These are phyloP conservation scores for Prunella himalayana DNA, from an alignment of 2,113 vertebrate genomes.

Conservation along the genomic window DNA sequence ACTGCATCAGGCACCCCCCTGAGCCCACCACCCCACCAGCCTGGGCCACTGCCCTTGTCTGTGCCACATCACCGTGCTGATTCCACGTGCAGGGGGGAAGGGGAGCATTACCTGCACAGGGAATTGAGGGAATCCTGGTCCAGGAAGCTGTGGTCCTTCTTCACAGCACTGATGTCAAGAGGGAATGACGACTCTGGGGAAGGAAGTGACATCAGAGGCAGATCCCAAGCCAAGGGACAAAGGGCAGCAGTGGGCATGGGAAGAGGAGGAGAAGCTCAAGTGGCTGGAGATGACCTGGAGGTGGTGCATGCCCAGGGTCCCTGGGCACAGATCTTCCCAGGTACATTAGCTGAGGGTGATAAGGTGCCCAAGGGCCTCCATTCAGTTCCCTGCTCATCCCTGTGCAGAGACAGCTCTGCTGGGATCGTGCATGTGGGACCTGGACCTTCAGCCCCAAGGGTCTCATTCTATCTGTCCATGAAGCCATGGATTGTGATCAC, in stretches of 20 bases:
- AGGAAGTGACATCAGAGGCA: not conserved
- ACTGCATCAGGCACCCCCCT: not conserved
- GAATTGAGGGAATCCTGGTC: constrained; percentile 83
- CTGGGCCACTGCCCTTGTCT: not conserved
- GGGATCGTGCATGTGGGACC: not conserved
- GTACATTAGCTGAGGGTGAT: fast-evolving
- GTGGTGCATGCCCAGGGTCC: too few relatives aligned
- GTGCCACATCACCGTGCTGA: fast-evolving
- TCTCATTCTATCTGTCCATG: not conserved
- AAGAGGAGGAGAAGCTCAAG: not conserved
- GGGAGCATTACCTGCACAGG: constrained; percentile 75
- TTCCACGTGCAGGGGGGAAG: fast-evolving
- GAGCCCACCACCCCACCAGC: not conserved
- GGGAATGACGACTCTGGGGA: constrained; percentile 70
- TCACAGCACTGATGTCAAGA: constrained; percentile 79
- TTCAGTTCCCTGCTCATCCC: not conserved
- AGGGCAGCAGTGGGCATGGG: not conserved
- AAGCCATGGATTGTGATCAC: not conserved
- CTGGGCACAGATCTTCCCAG: not conserved
- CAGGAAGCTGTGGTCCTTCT: constrained; percentile 83
- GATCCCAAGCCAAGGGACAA: not conserved
- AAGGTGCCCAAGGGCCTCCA: not conserved
- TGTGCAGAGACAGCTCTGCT: not conserved
- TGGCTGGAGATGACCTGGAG: not conserved
- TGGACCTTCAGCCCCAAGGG: not conserved